A percentile compares a stretch with the other conserved stretches of the same genome.
These are phyloP conservation scores for Hypena proboscidalis DNA, from an alignment of 2,888 invertebrate species.

Conservation along the genomic window DNA sequence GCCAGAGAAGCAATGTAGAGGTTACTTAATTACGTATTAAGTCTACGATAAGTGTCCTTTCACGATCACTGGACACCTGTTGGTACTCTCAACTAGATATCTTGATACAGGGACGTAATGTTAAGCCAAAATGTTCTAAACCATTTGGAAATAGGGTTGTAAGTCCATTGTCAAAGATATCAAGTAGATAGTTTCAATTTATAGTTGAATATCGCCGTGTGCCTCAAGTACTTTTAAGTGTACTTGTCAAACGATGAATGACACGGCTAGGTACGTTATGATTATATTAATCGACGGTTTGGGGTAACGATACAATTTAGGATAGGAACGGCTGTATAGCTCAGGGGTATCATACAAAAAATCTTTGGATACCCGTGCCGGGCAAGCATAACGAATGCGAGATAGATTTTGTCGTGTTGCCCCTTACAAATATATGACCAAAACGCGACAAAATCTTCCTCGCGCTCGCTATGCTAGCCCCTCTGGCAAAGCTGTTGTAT, in stretches of 20 bases:
- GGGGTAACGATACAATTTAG: slow-evolving; percentile 1
- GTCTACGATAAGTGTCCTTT: slow-evolving; percentile 6
- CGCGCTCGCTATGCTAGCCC: no score
- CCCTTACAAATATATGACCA: no score
- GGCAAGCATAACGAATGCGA: no score
- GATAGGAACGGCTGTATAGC: no score
- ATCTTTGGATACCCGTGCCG: no score
- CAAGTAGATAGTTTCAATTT: slow-evolving; percentile 38
- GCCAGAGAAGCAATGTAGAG: slow-evolving; percentile 6
- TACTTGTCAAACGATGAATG: slow-evolving; percentile 17
- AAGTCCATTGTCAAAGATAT: slow-evolving; percentile 28
- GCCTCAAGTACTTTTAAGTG: slow-evolving; percentile 21
- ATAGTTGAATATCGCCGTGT: slow-evolving; percentile 22
- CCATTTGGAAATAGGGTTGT: slow-evolving; percentile 29
- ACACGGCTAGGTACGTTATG: slow-evolving; percentile 8
- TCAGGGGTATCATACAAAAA: no score
- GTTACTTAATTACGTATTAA: neutral
- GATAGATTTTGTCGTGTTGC: no score
- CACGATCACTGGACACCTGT: slow-evolving; percentile 16
- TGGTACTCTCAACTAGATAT: slow-evolving; percentile 40
- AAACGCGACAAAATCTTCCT: no score
- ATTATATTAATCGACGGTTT: slow-evolving; percentile 10
- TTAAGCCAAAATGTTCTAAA: slow-evolving; percentile 27
- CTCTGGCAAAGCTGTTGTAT: no score
- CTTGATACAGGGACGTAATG: slow-evolving; percentile 31